Conservation (phyloP, 1,140 invertebrate genomes). For the Oncopeltus fasciatus region DNA sequence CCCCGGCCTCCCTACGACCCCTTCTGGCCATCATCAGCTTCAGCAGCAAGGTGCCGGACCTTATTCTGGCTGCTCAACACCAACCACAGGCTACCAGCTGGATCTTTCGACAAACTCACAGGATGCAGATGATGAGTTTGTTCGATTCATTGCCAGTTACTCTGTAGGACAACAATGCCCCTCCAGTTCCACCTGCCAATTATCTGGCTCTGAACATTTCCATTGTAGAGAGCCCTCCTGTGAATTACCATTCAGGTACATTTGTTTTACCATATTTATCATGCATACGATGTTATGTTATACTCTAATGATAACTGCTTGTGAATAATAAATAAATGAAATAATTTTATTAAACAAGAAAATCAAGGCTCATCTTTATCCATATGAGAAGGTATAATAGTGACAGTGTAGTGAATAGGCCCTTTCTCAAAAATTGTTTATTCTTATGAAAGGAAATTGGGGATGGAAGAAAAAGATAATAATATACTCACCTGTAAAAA, state of each 20-base stretch:
- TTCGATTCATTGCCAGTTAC: slow-evolving; percentile 34
- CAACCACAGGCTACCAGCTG: slow-evolving; percentile 12
- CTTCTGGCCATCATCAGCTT: neutral
- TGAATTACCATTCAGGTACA: slow-evolving; percentile 47
- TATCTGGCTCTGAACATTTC: slow-evolving; percentile 58
- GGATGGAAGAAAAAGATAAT: no score
- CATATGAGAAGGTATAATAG: no score
- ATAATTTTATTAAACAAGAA: no score
- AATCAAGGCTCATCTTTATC: no score
- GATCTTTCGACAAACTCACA: slow-evolving; percentile 14
- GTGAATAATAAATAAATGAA: no score
- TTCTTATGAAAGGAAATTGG: no score
- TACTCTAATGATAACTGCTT: no score
- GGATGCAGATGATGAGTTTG: slow-evolving; percentile 34
- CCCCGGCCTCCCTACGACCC: slow-evolving; percentile 12
- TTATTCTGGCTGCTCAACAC: slow-evolving; percentile 8
- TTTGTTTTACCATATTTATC: neutral
- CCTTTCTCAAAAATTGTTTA: no score
- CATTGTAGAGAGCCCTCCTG: slow-evolving; percentile 57
- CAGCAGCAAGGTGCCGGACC: no score
- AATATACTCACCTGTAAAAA: no score
- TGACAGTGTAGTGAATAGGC: no score
- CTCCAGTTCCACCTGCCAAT: slow-evolving; percentile 41
- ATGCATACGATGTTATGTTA: no score
- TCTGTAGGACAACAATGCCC: slow-evolving; percentile 37